These are phyloP conservation scores for Cosmorhoe ocellata DNA, from an alignment of 2,888 invertebrate genomes.

Conservation along the genomic window DNA sequence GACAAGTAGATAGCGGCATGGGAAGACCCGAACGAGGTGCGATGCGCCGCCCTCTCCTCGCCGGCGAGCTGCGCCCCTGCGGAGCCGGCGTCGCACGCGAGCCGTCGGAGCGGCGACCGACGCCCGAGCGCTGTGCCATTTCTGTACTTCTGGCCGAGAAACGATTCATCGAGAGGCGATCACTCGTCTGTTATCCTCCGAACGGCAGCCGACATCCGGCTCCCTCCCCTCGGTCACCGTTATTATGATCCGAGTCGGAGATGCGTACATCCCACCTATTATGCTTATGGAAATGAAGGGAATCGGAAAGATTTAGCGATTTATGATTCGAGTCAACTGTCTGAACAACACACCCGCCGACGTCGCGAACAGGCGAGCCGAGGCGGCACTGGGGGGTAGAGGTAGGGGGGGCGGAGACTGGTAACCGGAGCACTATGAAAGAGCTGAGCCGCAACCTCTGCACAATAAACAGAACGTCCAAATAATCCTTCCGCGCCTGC, in stretches of 20 bases:
- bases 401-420: neutral
- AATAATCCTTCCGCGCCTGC: neutral
- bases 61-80: too few relatives aligned
- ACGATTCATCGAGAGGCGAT: slow-evolving; percentile 9
- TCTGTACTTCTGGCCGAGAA: neutral
- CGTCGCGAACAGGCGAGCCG: neutral
- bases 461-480: neutral
- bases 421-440: neutral
- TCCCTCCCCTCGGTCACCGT: neutral
- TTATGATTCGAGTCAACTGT: slow-evolving; percentile 2
- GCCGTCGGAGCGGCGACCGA: too few relatives aligned
- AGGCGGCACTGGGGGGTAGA: neutral
- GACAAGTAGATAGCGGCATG: too few relatives aligned
- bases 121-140: too few relatives aligned
- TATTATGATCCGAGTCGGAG: slow-evolving; percentile 5
- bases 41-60: too few relatives aligned
- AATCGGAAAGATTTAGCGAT: neutral
- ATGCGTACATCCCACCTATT: neutral
- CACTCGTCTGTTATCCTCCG: slow-evolving; percentile 1
- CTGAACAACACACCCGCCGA: slow-evolving; percentile 6
- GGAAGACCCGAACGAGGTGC: too few relatives aligned
- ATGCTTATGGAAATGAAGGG: slow-evolving; percentile 8
- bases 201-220: neutral
- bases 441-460: neutral
- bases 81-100: too few relatives aligned